Base-by-base conservation (phyloP, 2,113 vertebrate genomes). In the Antennarius striatus region DNA sequence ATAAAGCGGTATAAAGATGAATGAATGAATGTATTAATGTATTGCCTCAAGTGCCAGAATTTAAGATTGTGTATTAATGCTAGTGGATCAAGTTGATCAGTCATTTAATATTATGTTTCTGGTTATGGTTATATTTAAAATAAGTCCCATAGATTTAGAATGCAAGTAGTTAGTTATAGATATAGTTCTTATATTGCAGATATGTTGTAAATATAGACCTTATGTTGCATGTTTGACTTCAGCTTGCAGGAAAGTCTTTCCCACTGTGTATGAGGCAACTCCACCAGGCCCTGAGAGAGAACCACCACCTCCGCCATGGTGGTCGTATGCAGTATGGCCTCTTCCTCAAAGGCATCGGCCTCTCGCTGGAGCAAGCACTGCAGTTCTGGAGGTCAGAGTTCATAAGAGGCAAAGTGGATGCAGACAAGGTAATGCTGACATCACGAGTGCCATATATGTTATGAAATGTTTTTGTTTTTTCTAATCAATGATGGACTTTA, bases 321-420 rank as follows among this genome's bases (percentile, higher is more conserved):
- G 98, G 98, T 7, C 94, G 97, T 0, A 96, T 99, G 96, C 97
- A 99, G 45, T 99, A 98, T 0, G 97, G 98, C 0, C 95, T 99
- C 43, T 99, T 96, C 89, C 90, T 99, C 5, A 99, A 99, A 71
- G 96, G 96, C 63, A 95, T 99, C 0, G 97, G 98, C 60, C 86
- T 99, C 40, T 95, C 98, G 1, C 75, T 99, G 82, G 96, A 99
- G 8, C 97, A 99, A 84, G 96, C 98, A 0, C 77, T 99, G 86
- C 96, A 97, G 66, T 99, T 99, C 72, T 99, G 98, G 98, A 98
- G 95, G 86, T 92, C 91, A 0, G 98, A 99, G 81, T 99, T 99
- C 76, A 89, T 93, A 74, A 92, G 80, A 86, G 97, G 97, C 80
- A 99, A 98, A 83, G 94, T 99, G 75, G 96, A 98, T 54, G 89